These are phyloP conservation scores for Philopotamus ludificatus DNA, from an alignment of 1,140 invertebrate genomes.

Conservation along the genomic window DNA sequence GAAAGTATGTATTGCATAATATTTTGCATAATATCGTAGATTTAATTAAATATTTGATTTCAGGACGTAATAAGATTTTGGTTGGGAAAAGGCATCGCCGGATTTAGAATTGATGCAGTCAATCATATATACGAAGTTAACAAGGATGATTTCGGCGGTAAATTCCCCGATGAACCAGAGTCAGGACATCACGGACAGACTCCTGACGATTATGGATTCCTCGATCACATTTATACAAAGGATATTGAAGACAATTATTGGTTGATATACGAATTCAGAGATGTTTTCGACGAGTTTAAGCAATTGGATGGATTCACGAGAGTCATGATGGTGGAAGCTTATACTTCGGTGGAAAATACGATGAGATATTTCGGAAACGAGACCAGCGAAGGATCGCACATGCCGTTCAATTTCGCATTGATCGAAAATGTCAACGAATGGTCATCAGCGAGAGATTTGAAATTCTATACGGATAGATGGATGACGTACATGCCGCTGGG, in stretches of 20 bases:
- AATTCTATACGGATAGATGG: conserved; percentile 57
- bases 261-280: conserved; percentile 64
- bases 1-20: conserved; percentile 51
- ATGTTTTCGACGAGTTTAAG: conserved; percentile 60
- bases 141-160: conserved; percentile 58
- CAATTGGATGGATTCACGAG: conserved; percentile 49
- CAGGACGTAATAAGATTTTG: conserved; percentile 72
- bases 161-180: conserved; percentile 58
- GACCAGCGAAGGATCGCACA: conserved; percentile 56
- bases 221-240: conserved; percentile 64
- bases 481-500: conserved; percentile 59
- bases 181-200: conserved; percentile 52
- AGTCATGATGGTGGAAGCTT: conserved; percentile 68
- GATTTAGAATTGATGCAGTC: conserved; percentile 71
- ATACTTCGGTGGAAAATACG: conserved; percentile 55
- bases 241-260: conserved; percentile 61
- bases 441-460: conserved; percentile 57
- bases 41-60: conserved; percentile 28
- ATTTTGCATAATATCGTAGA: neutral
- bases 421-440: conserved; percentile 54
- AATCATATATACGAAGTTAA: conserved; percentile 61
- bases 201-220: conserved; percentile 57
- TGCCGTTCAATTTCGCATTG: conserved; percentile 68
- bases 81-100: conserved; percentile 73
- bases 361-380: conserved; percentile 61